Base-by-base conservation (phyloP, 2,888 invertebrate genomes). In the Lydus trimaculatus region DNA sequence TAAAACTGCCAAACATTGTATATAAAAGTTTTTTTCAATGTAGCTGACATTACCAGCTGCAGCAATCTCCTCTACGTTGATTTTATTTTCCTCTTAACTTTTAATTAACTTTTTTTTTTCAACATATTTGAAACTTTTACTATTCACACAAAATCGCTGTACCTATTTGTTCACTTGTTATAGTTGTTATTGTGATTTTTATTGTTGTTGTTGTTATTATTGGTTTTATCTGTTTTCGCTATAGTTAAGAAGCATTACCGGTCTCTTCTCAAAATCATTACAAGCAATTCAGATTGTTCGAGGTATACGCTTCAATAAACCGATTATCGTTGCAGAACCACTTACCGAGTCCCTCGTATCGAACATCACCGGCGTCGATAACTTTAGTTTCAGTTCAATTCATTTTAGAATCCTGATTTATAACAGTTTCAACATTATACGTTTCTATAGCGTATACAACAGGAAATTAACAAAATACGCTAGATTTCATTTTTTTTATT, bases 331-430 rank as follows among this genome's bases (percentile, higher is more conserved):
- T n/a, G n/a, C 43, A 60, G 58, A 69, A 52, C 65, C 69, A 69
- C 69, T 69, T 69, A 69, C 65, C 65, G 69, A 39, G 7, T 43
- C 1, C 13, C 15, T 15, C 13, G 4, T 36, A 48, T 43, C n/a
- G 7, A 63, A 69, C 23, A 65, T 69, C 56, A 64, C 31, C 25
- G 11, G 58, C 58, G 62, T 43, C 65, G 69, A 69, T 69, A 69
- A 69, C 63, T 67, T 69, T 63, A 69, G 63, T 67, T 69, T 65
- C 52, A 61, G 63, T 67, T 63, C 65, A 69, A 65, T 69, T 65
- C 59, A 63, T 48, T 69, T 69, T 62, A 59, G 64, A 61, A 23
- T 52, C 43, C 63, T 65, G 69, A 69, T 69, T 69, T 69, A 68
- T 48, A 20, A 48, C 58, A 58, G 65, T 61, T 64, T 61, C 62